Evolutionary conservation across 2,797 vertebrate genomes (phyloP).

Genomic region (Myiotriccus ornatus): DNA sequence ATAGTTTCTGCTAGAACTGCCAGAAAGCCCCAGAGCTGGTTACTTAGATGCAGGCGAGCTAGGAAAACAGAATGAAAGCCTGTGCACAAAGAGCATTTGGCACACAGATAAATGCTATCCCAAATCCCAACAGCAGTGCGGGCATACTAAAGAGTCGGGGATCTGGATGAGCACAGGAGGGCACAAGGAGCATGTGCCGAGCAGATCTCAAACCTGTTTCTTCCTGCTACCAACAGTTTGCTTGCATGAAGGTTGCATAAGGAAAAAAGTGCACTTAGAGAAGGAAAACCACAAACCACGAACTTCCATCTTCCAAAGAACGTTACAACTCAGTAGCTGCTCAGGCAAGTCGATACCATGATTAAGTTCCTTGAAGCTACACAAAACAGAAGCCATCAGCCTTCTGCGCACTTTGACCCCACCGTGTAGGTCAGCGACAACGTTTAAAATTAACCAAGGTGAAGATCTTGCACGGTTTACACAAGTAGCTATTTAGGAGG

Average conservation of each 20-base stretch:
- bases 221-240: background rate
- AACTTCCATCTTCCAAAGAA: background rate
- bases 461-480: background rate
- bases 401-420: background rate
- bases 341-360: background rate
- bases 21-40: background rate
- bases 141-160: background rate
- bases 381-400: background rate
- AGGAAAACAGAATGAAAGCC: background rate
- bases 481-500: background rate
- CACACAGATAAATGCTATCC: background rate
- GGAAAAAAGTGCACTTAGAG: background rate
- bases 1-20: background rate
- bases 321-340: fast-evolving
- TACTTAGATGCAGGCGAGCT: background rate
- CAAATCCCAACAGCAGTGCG: background rate
- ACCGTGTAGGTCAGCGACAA: fast-evolving
- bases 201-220: background rate
- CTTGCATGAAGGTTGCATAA: background rate
- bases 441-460: background rate
- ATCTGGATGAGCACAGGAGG: background rate
- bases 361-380: background rate
- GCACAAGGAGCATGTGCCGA: background rate
- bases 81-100: background rate
- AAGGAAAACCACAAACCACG: slow-evolving; percentile 5